Evolutionary conservation across 2,888 invertebrate genomes (phyloP).

Genomic region (Cosmia trapezina): DNA sequence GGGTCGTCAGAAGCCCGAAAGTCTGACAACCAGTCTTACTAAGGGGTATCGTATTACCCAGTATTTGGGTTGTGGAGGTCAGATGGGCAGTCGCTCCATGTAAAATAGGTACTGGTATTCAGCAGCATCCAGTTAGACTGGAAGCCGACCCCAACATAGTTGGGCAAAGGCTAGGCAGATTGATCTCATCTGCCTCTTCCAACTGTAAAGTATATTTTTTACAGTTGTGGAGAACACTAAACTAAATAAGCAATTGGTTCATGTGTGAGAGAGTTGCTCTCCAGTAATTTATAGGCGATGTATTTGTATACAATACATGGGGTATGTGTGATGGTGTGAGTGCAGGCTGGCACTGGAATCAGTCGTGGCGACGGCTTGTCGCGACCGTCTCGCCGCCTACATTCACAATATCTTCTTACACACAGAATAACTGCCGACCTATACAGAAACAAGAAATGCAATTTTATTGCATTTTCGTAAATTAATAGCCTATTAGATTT

Average conservation of each 20-base stretch:
- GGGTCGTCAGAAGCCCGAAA: too few relatives aligned
- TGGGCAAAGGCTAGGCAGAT: too few relatives aligned
- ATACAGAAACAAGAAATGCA: slow-evolving; percentile 64
- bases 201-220: neutral
- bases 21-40: too few relatives aligned
- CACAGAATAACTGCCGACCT: slow-evolving; percentile 71
- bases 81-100: too few relatives aligned
- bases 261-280: slow-evolving; percentile 44
- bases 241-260: slow-evolving; percentile 43
- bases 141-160: too few relatives aligned
- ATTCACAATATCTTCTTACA: slow-evolving; percentile 72
- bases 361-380: slow-evolving; percentile 80
- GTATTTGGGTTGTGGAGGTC: too few relatives aligned
- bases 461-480: slow-evolving; percentile 61
- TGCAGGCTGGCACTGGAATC: slow-evolving; percentile 80
- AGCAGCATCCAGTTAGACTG: too few relatives aligned
- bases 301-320: slow-evolving; percentile 65
- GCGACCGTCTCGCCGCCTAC: slow-evolving; percentile 75
- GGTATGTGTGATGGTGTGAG: slow-evolving; percentile 54
- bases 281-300: slow-evolving; percentile 56
- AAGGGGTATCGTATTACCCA: too few relatives aligned
- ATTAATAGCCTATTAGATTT: slow-evolving; percentile 62
- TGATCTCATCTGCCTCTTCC: too few relatives aligned
- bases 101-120: too few relatives aligned
- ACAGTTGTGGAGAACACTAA: slow-evolving; percentile 11